Base-by-base conservation (phyloP, 2,888 invertebrate genomes). In the Oxytorus armatus region DNA sequence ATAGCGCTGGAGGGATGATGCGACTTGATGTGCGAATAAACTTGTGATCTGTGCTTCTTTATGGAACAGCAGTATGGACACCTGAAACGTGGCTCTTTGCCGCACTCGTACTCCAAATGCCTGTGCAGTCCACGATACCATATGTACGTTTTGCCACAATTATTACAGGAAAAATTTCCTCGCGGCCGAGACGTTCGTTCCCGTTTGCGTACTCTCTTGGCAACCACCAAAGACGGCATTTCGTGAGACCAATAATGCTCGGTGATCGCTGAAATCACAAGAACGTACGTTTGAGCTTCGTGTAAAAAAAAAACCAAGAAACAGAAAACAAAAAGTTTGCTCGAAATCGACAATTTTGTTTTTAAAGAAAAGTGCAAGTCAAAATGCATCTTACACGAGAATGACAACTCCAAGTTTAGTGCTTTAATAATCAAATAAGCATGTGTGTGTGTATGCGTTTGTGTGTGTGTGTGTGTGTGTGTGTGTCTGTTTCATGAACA, bases 71-170 rank as follows among this genome's bases (percentile, higher is more conserved):
- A 92, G 74, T 89, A 88, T 0, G 87, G 87, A 57, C 91, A 92
- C 36, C 84, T 85, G 81, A 90, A 92, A 36, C 89, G 84, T 1
- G 91, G 90, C 16, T 85, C 85, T 77, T 89, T 88, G 39, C 90
- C 90, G 79, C 92, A 92, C 79, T 92, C 92, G 84, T 90, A 90
- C 47, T 86, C 88, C 33, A 86, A 83, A 82, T 92, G 92, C 16
- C 91, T 79, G 68, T 83, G 85, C n/a, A 92, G 83, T 39, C 87
- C 87, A 49, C 85, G 83, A 51, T 86, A 85, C 74, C 86, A 86
- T 70, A 86, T 88, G 80, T 91, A 91, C 4, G 63, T 79, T 51
- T 88, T 88, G 57, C 86, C 88, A 74, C 91, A 91, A 42, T 79
- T 83, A 25, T 85, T 79, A 82, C 89, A 88, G 51, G 51, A 49